A percentile compares a stretch with the other conserved stretches of the same genome.
Evolutionary conservation across 1,140 invertebrate genomes (phyloP).

Genomic region (Stegodyphus dumicola): DNA sequence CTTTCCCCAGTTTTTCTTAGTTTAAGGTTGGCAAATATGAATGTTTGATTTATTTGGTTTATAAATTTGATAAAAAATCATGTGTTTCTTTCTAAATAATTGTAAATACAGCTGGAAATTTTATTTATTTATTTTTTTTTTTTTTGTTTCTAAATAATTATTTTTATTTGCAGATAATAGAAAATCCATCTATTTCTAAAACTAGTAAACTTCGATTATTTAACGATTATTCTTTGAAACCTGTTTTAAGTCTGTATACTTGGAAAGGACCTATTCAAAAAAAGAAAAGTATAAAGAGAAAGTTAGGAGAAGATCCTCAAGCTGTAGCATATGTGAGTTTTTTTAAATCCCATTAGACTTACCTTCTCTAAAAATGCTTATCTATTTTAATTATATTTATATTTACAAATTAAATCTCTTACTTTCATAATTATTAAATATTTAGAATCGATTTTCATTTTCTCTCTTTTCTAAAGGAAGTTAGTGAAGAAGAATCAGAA

Average conservation of each 20-base stretch:
- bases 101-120: not conserved
- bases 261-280: slow-evolving; percentile 76
- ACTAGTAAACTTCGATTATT: slow-evolving; percentile 80
- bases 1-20: too few relatives aligned
- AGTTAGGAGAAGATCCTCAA: slow-evolving; percentile 63
- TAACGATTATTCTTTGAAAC: slow-evolving; percentile 75
- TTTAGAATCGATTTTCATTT: too few relatives aligned
- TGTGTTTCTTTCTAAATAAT: not conserved
- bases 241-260: slow-evolving; percentile 77
- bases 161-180: slow-evolving; percentile 69
- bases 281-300: slow-evolving; percentile 67
- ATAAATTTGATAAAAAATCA: too few relatives aligned
- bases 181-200: slow-evolving; percentile 77
- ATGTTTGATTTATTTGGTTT: too few relatives aligned
- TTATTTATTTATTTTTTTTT: not conserved
- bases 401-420: too few relatives aligned
- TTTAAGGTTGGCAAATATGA: too few relatives aligned
- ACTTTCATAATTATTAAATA: too few relatives aligned
- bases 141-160: too few relatives aligned
- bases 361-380: not conserved
- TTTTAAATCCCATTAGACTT: not conserved
- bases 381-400: too few relatives aligned
- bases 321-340: slow-evolving; percentile 61
- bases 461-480: slow-evolving; percentile 65
- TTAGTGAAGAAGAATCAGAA: slow-evolving; percentile 64